These are phyloP conservation scores for Telenomus remus DNA, from an alignment of 1,140 invertebrate species.

Conservation along the genomic window DNA sequence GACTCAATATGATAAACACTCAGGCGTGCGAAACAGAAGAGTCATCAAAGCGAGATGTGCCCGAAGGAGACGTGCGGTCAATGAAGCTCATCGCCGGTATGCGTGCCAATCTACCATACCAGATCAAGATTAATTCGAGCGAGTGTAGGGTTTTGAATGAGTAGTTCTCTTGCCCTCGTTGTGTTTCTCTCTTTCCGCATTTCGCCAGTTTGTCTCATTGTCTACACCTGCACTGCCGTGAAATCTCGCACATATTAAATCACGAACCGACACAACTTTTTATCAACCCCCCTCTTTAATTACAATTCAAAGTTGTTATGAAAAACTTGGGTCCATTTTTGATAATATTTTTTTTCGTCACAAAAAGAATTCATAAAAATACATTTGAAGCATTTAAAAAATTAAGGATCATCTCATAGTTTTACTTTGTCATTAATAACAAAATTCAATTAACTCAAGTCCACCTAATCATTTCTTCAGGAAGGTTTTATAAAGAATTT, in stretches of 20 bases:
- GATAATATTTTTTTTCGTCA: too few relatives aligned
- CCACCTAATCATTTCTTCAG: background rate
- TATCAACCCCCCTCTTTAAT: constrained; percentile 16
- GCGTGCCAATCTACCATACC: constrained; percentile 47
- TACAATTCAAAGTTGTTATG: too few relatives aligned
- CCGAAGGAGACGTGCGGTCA: constrained; percentile 47
- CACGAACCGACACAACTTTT: constrained; percentile 15
- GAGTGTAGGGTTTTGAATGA: constrained; percentile 45
- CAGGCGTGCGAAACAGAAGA: constrained; percentile 14
- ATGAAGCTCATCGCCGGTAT: constrained; percentile 54
- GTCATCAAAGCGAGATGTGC: constrained; percentile 29
- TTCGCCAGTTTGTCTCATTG: constrained; percentile 43
- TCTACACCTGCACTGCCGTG: constrained; percentile 37
- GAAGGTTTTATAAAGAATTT: constrained; percentile 8
- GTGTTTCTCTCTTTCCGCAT: constrained; percentile 42
- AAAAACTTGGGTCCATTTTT: too few relatives aligned
- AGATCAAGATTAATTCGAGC: constrained; percentile 52
- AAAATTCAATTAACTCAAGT: constrained; percentile 25
- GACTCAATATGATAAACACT: constrained; percentile 23
- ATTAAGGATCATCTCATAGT: too few relatives aligned
- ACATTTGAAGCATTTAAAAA: too few relatives aligned
- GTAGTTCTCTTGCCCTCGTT: constrained; percentile 24
- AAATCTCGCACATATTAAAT: constrained; percentile 39
- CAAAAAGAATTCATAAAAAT: too few relatives aligned
- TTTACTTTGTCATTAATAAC: constrained; percentile 10